phyloP scores from a whole-genome alignment of 92 coral and sea anemone species.

The Metridium senile region DNA sequence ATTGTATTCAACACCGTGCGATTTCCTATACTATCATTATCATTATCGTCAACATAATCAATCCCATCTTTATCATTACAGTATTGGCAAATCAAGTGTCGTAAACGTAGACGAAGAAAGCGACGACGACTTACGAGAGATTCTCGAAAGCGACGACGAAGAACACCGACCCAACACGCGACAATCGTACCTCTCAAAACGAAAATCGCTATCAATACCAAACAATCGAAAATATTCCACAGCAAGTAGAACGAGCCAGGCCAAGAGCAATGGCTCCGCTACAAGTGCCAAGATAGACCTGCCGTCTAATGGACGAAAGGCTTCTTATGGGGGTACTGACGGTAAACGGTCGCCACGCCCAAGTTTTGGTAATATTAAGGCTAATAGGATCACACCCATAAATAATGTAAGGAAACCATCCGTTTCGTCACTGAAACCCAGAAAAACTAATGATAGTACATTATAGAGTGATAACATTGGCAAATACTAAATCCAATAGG shows the following conservation, averaged over 20 bases:
- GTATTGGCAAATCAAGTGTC: constrained; percentile 58
- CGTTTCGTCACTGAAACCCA: not conserved
- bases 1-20: too few relatives aligned
- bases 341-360: constrained; percentile 23
- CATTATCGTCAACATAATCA: too few relatives aligned
- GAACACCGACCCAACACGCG: constrained; percentile 35
- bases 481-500: too few relatives aligned
- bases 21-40: too few relatives aligned
- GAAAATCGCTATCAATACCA: not conserved
- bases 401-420: constrained; percentile 16
- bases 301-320: constrained; percentile 19
- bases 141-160: constrained; percentile 81
- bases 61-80: too few relatives aligned
- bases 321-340: constrained; percentile 28
- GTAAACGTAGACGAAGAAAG: constrained; percentile 62
- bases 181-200: constrained; percentile 13
- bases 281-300: not conserved
- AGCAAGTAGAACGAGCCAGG: constrained; percentile 6
- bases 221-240: constrained; percentile 25
- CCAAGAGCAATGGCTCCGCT: not conserved
- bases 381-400: constrained; percentile 32
- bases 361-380: constrained; percentile 23
- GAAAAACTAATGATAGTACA: too few relatives aligned
- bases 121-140: constrained; percentile 74
- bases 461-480: too few relatives aligned